A percentile compares a stretch with the other conserved stretches of the same genome.
Conservation (phyloP, 2,888 invertebrate genomes). For the Sesia bembeciformis region DNA sequence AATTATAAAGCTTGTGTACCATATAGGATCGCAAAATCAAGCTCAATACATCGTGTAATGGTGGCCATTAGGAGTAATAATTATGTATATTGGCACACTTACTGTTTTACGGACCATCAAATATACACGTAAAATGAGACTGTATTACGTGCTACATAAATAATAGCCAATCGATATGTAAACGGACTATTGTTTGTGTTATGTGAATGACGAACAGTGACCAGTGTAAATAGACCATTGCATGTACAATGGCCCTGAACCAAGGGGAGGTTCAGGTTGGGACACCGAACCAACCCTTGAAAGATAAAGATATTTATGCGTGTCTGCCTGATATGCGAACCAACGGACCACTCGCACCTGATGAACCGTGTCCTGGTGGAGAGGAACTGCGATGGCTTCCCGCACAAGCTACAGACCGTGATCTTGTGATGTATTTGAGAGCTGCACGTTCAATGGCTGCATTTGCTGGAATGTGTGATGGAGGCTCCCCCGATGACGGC, state of each 20-base stretch:
- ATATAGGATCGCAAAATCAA: constrained; percentile 47
- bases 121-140: constrained; percentile 37
- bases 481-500: constrained; percentile 97
- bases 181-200: constrained; percentile 36
- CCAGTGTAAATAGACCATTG: constrained; percentile 52
- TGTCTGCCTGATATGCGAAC: constrained; percentile 73
- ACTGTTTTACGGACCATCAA: constrained; percentile 53
- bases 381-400: constrained; percentile 97
- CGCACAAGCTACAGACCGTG: constrained; percentile 92
- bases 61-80: constrained; percentile 73
- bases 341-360: constrained; percentile 62
- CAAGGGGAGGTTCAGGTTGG: constrained; percentile 71
- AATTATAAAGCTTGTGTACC: constrained; percentile 29
- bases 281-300: constrained; percentile 67
- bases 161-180: constrained; percentile 41
- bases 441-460: constrained; percentile 99
- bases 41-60: constrained; percentile 71
- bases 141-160: constrained; percentile 22
- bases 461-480: constrained; percentile 99
- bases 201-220: constrained; percentile 45
- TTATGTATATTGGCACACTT: constrained; percentile 74
- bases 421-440: constrained; percentile 97
- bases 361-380: constrained; percentile 70
- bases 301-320: constrained; percentile 70
- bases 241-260: constrained; percentile 68